phyloP scores from a whole-genome alignment of 2,113 vertebrate genomes.

The Halichoerus grypus region DNA sequence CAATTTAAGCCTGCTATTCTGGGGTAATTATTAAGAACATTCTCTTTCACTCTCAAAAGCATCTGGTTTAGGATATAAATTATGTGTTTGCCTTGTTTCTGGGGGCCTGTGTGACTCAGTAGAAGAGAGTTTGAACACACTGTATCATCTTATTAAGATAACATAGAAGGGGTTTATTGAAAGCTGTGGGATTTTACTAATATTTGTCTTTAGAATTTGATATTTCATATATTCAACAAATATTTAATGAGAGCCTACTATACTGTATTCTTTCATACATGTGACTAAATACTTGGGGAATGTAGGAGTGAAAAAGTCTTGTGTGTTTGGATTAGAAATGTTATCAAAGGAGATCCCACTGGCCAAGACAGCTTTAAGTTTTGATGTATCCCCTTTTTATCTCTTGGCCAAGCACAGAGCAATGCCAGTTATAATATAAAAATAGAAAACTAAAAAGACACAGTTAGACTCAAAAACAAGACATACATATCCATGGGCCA shows the following conservation, averaged over 20 bases:
- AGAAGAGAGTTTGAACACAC: background rate
- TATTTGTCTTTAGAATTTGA: background rate
- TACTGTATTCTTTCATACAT: background rate
- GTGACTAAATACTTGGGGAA: background rate
- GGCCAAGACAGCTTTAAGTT: background rate
- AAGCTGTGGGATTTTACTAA: background rate
- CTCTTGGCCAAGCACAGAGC: background rate
- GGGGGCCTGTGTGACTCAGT: background rate
- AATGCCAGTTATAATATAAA: background rate
- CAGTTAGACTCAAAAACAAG: background rate
- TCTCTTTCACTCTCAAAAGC: background rate
- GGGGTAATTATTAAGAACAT: background rate
- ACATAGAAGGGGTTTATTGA: background rate
- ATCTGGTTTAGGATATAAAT: constrained; percentile 7
- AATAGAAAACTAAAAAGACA: background rate
- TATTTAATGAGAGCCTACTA: background rate
- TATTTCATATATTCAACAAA: background rate
- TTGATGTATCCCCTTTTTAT: background rate
- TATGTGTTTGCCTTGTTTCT: background rate
- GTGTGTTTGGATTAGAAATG: background rate
- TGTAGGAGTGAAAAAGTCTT: background rate
- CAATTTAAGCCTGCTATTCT: background rate
- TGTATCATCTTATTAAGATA: background rate
- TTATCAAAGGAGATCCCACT: background rate
- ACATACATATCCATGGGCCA: background rate